Percentiles rank a stretch among this genome's conserved stretches.
These are phyloP conservation scores for Habroteleia sp. DNA, from an alignment of 2,888 invertebrate genomes.

Conservation along the genomic window DNA sequence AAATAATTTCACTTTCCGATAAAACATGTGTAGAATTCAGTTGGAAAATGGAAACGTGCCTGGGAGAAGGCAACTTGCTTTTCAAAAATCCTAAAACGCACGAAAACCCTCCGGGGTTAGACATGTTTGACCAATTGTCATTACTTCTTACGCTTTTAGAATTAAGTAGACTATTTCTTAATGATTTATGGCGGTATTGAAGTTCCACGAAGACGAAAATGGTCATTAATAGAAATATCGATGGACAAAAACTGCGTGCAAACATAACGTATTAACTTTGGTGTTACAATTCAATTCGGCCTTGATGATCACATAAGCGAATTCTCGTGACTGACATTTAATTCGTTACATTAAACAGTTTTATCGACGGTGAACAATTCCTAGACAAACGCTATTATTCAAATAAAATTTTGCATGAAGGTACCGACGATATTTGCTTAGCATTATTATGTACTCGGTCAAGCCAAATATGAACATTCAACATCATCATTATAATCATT, in stretches of 20 bases:
- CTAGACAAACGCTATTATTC: slow-evolving; percentile 21
- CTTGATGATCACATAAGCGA: slow-evolving; percentile 9
- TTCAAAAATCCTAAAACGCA: slow-evolving; percentile 23
- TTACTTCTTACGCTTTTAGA: not conserved
- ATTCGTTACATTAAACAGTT: slow-evolving; percentile 26
- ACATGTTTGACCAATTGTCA: not conserved
- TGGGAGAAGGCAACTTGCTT: slow-evolving; percentile 8
- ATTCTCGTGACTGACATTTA: slow-evolving; percentile 27
- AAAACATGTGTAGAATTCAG: not conserved
- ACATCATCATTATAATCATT: not conserved
- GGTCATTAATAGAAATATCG: not conserved
- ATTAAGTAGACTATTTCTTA: slow-evolving; percentile 7
- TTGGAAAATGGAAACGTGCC: slow-evolving; percentile 14
- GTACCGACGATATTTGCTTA: slow-evolving; percentile 3
- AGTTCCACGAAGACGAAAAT: slow-evolving; percentile 13
- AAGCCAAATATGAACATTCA: no score
- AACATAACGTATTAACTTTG: slow-evolving; percentile 16
- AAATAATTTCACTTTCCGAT: slow-evolving; percentile 12
- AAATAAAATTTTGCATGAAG: slow-evolving; percentile 34
- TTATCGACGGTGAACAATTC: slow-evolving; percentile 14
- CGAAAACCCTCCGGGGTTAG: slow-evolving; percentile 13
- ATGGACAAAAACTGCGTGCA: not conserved
- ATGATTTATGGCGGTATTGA: slow-evolving; percentile 2
- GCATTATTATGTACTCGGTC: slow-evolving; percentile 2
- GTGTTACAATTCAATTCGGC: slow-evolving; percentile 3